Evolutionary conservation across 2,888 invertebrate genomes (phyloP).

Genomic region (Watsonalla cultraria): DNA sequence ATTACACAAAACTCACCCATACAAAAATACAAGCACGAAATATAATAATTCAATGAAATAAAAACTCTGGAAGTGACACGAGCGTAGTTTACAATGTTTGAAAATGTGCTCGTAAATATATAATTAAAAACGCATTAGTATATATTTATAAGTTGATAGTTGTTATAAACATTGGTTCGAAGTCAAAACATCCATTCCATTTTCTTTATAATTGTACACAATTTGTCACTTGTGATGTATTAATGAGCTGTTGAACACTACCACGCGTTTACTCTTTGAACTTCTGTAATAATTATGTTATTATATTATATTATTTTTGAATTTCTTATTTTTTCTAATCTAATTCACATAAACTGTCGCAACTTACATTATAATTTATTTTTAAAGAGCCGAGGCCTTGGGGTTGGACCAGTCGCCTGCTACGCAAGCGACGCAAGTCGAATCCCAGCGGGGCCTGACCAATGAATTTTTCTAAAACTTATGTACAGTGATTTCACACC

Average conservation of each 20-base stretch:
- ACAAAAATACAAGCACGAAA: conserved; percentile 41
- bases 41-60: conserved; percentile 20
- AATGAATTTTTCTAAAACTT: too few relatives aligned
- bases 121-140: conserved; percentile 2
- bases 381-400: too few relatives aligned
- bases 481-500: too few relatives aligned
- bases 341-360: too few relatives aligned
- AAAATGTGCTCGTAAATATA: conserved; percentile 3
- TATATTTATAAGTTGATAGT: conserved; percentile 26
- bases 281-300: conserved; percentile 6
- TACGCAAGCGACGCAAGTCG: too few relatives aligned
- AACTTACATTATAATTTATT: too few relatives aligned
- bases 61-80: conserved; percentile 28
- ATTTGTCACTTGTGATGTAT: conserved; percentile 39
- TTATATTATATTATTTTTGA: not conserved
- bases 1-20: conserved; percentile 52
- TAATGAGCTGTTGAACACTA: conserved; percentile 22
- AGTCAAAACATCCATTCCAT: conserved; percentile 40
- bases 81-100: not conserved
- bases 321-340: too few relatives aligned
- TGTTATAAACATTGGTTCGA: conserved; percentile 31
- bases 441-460: too few relatives aligned
- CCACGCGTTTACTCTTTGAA: conserved; percentile 30
- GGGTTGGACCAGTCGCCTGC: too few relatives aligned
- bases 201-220: conserved; percentile 26